Base-by-base conservation (phyloP, 2,888 invertebrate species). In the Ramazzottius varieornatus region DNA sequence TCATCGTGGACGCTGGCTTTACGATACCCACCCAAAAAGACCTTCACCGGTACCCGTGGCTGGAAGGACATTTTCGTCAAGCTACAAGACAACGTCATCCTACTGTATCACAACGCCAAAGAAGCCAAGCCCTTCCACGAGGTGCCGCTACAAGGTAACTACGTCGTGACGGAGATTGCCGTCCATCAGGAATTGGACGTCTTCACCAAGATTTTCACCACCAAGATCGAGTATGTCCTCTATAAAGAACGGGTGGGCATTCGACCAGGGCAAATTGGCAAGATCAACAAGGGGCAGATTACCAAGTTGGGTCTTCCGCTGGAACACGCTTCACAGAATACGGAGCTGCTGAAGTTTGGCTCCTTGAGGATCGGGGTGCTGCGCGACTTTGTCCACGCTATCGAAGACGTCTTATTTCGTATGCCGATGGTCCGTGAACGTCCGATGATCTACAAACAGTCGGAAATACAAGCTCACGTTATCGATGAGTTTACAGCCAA, bases 181-280 rank as follows among this genome's bases (percentile, higher is more conserved):
- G 88, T 92, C 40, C n/a, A n/a, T n/a, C 98, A 98, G 78, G 96
- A 96, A 76, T 96, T 90, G 75, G 98, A 99, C 78, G 90, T 93
- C 76, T 99, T 87, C 75, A 96, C 96, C 33, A 99, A 99, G 80
- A 94, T 98, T 71, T 96, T 98, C 79, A 98, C 98, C 0, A 83
- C 96, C 66, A 96, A 92, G 76, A 78, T 93, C 70, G 96, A 96
- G 76, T 94, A 93, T 74, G 87, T 96, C 66, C 91, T 94, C 77
- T 98, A 98, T 77, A 92, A 94, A 76, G 98, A 98, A 76, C 81
- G 94, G 16, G 93, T 96, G 0, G 96, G 96, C 1, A 90, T 93
- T 29, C 80, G 93, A 69, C 91, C 92, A 0, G 92, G 92, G 0
- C 90, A 91, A 75, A 88, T 91, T 68, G 88, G 72, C 88, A 67